Percentiles rank a stretch among this genome's conserved stretches.
phyloP scores from a whole-genome alignment of 2,113 vertebrate genomes.

The Cyanoramphus novaezelandiae region DNA sequence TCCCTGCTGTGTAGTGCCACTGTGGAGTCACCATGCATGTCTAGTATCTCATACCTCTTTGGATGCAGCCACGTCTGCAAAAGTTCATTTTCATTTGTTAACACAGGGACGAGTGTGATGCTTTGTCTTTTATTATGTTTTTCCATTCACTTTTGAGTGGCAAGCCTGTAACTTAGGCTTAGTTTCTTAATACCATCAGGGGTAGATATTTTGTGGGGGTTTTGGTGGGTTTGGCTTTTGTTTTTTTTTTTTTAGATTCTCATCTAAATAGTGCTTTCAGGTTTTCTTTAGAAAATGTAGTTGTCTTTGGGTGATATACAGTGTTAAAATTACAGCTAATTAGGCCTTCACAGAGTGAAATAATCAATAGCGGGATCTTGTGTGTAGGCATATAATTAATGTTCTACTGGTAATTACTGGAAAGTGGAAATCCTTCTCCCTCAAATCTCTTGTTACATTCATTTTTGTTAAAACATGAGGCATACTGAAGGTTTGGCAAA shows the following conservation, averaged over 20 bases:
- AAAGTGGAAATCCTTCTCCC: not conserved
- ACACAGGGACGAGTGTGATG: not conserved
- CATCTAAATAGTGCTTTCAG: not conserved
- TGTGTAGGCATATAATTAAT: not conserved
- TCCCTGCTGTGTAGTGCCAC: not conserved
- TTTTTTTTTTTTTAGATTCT: not conserved
- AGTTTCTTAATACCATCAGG: not conserved
- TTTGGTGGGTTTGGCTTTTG: fast-evolving
- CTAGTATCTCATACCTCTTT: not conserved
- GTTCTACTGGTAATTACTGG: not conserved
- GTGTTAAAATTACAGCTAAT: not conserved
- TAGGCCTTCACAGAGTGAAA: not conserved
- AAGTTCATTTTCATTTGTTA: not conserved
- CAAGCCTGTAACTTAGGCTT: not conserved
- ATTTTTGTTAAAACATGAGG: not conserved
- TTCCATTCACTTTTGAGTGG: not conserved
- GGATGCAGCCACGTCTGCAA: not conserved
- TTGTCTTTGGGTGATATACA: not conserved
- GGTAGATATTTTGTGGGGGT: not conserved
- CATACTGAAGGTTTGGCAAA: not conserved
- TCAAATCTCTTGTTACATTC: not conserved
- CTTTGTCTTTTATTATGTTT: not conserved
- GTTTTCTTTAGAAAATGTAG: not conserved
- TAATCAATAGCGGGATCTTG: not conserved
- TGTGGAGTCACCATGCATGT: not conserved